Evolutionary conservation across 1,140 invertebrate species (phyloP).

Genomic region (Drosophila bipectinata): DNA sequence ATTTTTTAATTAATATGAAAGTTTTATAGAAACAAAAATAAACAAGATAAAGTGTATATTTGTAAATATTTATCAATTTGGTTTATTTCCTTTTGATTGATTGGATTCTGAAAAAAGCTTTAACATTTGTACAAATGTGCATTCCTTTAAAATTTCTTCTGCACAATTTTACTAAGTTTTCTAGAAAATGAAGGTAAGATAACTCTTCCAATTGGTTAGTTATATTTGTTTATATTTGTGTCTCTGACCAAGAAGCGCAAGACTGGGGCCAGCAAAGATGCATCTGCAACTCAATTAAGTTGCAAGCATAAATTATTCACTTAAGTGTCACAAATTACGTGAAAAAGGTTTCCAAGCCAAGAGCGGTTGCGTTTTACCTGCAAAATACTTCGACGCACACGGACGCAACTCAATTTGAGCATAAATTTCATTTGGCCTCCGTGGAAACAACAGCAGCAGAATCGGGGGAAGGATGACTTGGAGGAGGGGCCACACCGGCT

Average conservation of each 20-base stretch:
- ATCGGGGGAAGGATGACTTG: conserved; percentile 8
- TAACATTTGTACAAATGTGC: background rate
- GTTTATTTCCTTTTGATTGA: conserved; percentile 5
- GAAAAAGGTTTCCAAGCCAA: conserved; percentile 39
- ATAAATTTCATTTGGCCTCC: conserved; percentile 68
- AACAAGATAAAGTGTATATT: background rate
- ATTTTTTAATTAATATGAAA: conserved; percentile 2
- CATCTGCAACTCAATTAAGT: conserved; percentile 64
- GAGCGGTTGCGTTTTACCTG: conserved; percentile 29
- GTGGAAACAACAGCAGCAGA: conserved; percentile 54
- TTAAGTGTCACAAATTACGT: conserved; percentile 64
- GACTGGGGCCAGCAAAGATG: background rate
- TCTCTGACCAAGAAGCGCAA: conserved; percentile 14
- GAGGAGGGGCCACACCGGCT: conserved; percentile 22
- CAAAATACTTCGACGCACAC: conserved; percentile 59
- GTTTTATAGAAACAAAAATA: conserved; percentile 1
- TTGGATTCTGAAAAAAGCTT: background rate
- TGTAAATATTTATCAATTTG: conserved; percentile 10
- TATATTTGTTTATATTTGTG: background rate
- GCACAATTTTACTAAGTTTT: background rate
- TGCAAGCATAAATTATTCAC: conserved; percentile 70
- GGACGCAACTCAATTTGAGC: conserved; percentile 74
- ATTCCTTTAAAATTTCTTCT: background rate
- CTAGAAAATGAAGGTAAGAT: too few species aligned
- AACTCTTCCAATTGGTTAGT: too few species aligned